Evolutionary conservation across 2,888 invertebrate genomes (phyloP), one percentile per base, ranked within the genome.

Genomic region (Caenorhabditis imperialis): DNA sequence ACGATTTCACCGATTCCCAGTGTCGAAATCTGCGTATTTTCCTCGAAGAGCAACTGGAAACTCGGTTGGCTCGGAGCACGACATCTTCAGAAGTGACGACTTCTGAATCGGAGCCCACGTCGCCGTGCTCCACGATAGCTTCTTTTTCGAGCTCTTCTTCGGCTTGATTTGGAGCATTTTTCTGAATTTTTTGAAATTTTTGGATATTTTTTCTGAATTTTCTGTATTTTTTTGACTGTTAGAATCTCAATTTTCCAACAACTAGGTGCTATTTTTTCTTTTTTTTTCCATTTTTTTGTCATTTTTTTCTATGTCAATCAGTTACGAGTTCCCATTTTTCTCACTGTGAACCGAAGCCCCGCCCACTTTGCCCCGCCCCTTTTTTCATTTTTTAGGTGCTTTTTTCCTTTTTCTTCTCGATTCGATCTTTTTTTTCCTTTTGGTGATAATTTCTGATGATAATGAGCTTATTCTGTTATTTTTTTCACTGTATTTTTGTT

Each of bases 21-120:
- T 81, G 80, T 33, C 76, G 83, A 50, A 70, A 73, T 22, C 61
- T 83, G 2, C 70, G 83, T 16, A 16, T 77, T 8, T 82, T 78
- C 27, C 45, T 83, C 23, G 83, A 83, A 18, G 55, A 72, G 33
- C 78, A 82, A 45, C 51, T 82, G 33, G 75, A 76, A 45, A 40
- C 23, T 14, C 60, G 75, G 12, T n/a, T 57, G 35, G 55, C 55
- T 7, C 7, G 8, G 27, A 23, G 18, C 23, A 35, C 16, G 48
- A 51, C 18, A 6, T 22, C 10, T 16, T 20, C n/a, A 2, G 22
- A 16, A 27, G 18, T 4, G 7, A 2, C 22, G 5, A 8, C 22
- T 50, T 35, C 12, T 1, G 5, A 18, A 22, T 50, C 50, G 4
- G 4, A 37, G 20, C 51, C 53, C 20, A 61, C 61, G 30, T 45